Percentiles rank a stretch among this genome's conserved stretches.
phyloP scores from a whole-genome alignment of 2,888 invertebrate species.

The Hoplodrina ambigua region DNA sequence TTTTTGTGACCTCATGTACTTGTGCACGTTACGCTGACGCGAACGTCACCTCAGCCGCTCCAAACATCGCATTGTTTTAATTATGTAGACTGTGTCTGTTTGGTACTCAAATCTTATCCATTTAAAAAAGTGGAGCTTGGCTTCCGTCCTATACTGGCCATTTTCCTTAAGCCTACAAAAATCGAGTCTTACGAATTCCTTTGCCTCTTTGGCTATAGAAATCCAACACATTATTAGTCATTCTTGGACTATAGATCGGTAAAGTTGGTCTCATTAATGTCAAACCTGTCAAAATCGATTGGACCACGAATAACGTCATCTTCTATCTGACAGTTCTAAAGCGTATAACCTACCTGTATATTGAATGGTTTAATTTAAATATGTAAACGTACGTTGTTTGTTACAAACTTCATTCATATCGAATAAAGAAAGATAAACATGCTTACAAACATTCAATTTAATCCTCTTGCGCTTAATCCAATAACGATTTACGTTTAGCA shows the following conservation, averaged over 20 bases:
- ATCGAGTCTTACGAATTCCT: background rate
- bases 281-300: too few relatives aligned
- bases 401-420: constrained; percentile 1
- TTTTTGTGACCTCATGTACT: constrained; percentile 16
- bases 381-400: too few relatives aligned
- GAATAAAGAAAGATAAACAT: constrained; percentile 21
- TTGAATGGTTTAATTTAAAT: too few relatives aligned
- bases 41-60: background rate
- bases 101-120: constrained; percentile 7
- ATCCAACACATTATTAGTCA: background rate
- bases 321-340: too few relatives aligned
- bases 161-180: constrained; percentile 3
- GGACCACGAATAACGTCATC: too few relatives aligned
- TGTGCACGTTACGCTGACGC: constrained; percentile 9
- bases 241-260: background rate
- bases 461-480: constrained; percentile 63
- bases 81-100: constrained; percentile 23
- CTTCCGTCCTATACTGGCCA: constrained; percentile 17
- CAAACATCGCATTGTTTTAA: constrained; percentile 36
- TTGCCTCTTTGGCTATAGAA: constrained; percentile 16
- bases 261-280: too few relatives aligned
- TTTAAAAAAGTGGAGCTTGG: constrained; percentile 29
- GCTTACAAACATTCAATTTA: constrained; percentile 45
- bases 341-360: too few relatives aligned
- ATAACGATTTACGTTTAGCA: constrained; percentile 51